Percentiles rank a stretch among this genome's conserved stretches.
Evolutionary conservation across 2,797 vertebrate species (phyloP).

Genomic region (Delichon dasypus): DNA sequence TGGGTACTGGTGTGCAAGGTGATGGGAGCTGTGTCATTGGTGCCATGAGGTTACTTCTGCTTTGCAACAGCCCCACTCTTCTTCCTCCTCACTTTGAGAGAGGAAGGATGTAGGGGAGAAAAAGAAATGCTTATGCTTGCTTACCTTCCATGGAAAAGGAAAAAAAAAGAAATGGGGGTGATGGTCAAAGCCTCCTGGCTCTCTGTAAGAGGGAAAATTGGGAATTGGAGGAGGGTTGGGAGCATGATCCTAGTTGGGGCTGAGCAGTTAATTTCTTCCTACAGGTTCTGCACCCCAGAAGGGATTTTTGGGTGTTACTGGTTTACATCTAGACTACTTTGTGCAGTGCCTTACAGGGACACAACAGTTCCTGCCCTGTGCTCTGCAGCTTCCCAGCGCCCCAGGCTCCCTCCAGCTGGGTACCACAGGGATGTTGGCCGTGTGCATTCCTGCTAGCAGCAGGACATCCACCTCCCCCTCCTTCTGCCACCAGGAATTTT

Average conservation of each 20-base stretch:
- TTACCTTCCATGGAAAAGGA: neutral
- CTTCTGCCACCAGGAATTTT: neutral
- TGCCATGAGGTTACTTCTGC: neutral
- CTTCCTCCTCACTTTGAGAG: neutral
- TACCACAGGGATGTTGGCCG: neutral
- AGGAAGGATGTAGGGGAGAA: neutral
- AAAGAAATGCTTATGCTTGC: neutral
- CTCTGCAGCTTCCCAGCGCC: neutral
- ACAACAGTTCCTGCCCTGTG: neutral
- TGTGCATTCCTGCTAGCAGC: neutral
- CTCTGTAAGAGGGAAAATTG: fast-evolving
- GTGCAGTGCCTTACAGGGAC: neutral
- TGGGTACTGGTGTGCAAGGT: neutral
- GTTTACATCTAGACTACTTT: neutral
- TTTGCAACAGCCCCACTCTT: neutral
- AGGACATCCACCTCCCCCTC: neutral
- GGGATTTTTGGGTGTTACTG: neutral
- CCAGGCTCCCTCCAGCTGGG: neutral
- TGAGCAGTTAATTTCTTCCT: neutral
- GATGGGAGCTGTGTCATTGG: neutral
- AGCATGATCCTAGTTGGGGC: neutral
- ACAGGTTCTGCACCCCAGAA: neutral
- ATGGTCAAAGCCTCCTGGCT: neutral
- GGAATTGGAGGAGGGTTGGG: neutral
- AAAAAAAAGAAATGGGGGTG: neutral